Conservation (phyloP, 2,113 vertebrate species). For the Anguilla rostrata region DNA sequence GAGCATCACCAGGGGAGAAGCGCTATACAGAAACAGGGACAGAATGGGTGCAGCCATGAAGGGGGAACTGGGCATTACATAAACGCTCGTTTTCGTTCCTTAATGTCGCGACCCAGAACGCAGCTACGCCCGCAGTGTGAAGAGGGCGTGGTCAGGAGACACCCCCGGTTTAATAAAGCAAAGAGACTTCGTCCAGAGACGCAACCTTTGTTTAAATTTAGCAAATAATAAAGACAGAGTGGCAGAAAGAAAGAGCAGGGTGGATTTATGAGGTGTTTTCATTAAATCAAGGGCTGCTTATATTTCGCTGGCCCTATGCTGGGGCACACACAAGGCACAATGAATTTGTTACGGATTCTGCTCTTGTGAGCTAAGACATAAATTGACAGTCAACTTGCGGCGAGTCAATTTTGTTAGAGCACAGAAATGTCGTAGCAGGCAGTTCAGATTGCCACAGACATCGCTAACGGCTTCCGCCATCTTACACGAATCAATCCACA, state of each 20-base stretch:
- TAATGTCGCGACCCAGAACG: neutral
- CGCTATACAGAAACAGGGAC: neutral
- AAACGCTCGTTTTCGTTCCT: neutral
- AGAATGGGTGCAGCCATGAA: neutral
- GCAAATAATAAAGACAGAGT: constrained; percentile 1
- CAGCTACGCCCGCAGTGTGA: neutral
- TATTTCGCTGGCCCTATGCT: neutral
- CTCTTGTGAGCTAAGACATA: neutral
- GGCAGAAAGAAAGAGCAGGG: constrained; percentile 3
- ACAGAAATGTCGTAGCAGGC: neutral
- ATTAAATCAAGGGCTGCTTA: constrained; percentile 16
- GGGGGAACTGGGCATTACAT: neutral
- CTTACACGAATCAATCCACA: neutral
- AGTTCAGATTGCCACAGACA: constrained; percentile 10
- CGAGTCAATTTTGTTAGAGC: neutral
- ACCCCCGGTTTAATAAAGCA: neutral
- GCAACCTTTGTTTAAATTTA: neutral
- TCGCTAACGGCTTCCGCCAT: neutral
- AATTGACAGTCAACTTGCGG: neutral
- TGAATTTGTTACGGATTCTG: neutral
- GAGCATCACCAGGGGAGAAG: neutral
- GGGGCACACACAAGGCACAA: neutral
- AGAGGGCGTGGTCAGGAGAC: neutral
- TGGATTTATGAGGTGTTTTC: constrained; percentile 18
- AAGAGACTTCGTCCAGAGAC: constrained; percentile 1